Evolutionary conservation across 2,888 invertebrate species (phyloP).

Genomic region (Itoplectis maculator): DNA sequence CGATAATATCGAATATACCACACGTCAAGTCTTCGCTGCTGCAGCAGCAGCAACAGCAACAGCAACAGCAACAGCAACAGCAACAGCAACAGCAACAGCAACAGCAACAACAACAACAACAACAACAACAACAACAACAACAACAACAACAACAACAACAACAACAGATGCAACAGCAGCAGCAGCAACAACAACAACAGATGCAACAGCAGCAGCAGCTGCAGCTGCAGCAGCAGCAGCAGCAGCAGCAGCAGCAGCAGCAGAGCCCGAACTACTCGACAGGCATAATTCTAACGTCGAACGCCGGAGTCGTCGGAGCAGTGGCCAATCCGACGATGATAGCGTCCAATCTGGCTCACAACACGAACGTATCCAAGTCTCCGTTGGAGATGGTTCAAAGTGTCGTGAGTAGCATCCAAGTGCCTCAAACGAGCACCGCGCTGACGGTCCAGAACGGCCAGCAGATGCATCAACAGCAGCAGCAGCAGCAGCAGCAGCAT

Average conservation of each 20-base stretch:
- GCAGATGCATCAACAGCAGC: conserved; percentile 79
- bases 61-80: conserved; percentile 60
- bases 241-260: conserved; percentile 74
- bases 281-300: conserved; percentile 77
- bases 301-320: conserved; percentile 83
- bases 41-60: conserved; percentile 84
- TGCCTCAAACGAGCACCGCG: conserved; percentile 83
- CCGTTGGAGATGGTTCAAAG: conserved; percentile 92
- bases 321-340: conserved; percentile 66
- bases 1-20: conserved; percentile 83
- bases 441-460: conserved; percentile 72
- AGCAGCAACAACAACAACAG: conserved; percentile 84
- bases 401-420: conserved; percentile 90
- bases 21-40: conserved; percentile 79
- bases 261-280: conserved; percentile 33
- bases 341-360: conserved; percentile 73
- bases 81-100: conserved; percentile 76
- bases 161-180: conserved; percentile 77
- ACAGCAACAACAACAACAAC: not conserved
- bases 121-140: conserved; percentile 75
- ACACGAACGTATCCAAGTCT: conserved; percentile 86
- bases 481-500: conserved; percentile 72
- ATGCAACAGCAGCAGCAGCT: conserved; percentile 85
- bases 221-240: conserved; percentile 62
- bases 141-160: conserved; percentile 72